phyloP scores from a whole-genome alignment of 2,888 invertebrate species.

The Xestia c-nigrum region DNA sequence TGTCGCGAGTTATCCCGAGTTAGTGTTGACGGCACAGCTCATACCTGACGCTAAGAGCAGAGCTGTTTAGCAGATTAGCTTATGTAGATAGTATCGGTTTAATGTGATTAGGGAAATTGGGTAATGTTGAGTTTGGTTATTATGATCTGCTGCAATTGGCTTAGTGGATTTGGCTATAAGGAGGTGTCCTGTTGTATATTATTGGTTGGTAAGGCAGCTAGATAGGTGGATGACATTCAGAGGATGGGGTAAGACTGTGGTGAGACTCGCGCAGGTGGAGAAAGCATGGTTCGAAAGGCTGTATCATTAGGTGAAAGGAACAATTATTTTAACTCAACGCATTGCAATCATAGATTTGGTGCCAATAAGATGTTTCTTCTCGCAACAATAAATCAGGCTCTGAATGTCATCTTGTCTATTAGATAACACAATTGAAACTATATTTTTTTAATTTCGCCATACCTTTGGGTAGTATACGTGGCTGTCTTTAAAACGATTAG shows the following conservation, averaged over 20 bases:
- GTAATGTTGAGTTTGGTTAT: background rate
- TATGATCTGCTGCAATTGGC: background rate
- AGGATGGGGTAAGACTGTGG: background rate
- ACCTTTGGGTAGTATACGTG: conserved; percentile 28
- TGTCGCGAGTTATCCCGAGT: conserved; percentile 23
- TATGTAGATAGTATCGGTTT: conserved; percentile 20
- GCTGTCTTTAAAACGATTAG: conserved; percentile 61
- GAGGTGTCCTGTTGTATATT: background rate
- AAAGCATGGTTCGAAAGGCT: background rate
- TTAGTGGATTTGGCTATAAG: background rate
- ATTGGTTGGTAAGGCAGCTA: background rate
- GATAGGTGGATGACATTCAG: background rate
- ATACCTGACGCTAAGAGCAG: conserved; percentile 53
- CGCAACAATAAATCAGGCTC: conserved; percentile 12
- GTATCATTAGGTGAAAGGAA: background rate
- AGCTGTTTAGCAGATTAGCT: conserved; percentile 49
- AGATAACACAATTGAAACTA: conserved; percentile 16
- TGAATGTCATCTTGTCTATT: conserved; percentile 20
- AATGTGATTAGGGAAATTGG: conserved; percentile 19
- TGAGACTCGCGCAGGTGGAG: background rate
- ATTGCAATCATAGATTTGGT: background rate
- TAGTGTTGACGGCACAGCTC: conserved; percentile 48
- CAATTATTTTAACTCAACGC: background rate
- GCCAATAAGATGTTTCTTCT: background rate
- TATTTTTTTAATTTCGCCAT: conserved; percentile 50